phyloP scores from a whole-genome alignment of 2,797 vertebrate genomes.

The Silurus lanzhouensis region DNA sequence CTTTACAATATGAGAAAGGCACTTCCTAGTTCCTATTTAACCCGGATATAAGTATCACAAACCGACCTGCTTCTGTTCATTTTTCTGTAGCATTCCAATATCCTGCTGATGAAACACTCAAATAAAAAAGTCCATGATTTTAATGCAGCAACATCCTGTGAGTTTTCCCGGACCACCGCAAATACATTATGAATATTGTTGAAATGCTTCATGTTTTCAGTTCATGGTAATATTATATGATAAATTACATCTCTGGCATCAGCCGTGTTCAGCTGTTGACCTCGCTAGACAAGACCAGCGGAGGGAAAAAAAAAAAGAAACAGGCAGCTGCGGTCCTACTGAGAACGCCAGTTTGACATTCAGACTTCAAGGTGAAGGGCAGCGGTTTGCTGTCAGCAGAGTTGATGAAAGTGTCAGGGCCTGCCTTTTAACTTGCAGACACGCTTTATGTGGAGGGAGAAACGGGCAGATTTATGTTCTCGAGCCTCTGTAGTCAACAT shows the following conservation, averaged over 20 bases:
- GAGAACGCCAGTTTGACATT: constrained; percentile 42
- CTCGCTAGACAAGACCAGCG: constrained; percentile 18
- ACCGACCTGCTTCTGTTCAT: not conserved
- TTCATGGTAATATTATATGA: not conserved
- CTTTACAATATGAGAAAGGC: not conserved
- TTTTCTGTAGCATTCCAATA: not conserved
- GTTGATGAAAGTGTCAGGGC: constrained; percentile 46
- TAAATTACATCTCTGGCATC: constrained; percentile 7
- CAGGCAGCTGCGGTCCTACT: constrained; percentile 7
- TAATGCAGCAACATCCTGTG: not conserved
- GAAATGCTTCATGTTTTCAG: not conserved
- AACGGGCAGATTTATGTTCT: constrained; percentile 16
- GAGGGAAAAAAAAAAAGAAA: not conserved
- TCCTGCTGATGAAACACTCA: not conserved
- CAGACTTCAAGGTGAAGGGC: constrained; percentile 51
- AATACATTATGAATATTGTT: not conserved
- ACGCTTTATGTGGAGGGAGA: constrained; percentile 30
- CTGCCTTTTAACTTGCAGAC: constrained; percentile 47
- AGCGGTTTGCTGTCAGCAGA: constrained; percentile 40
- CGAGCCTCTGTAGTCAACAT: constrained; percentile 12
- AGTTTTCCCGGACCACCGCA: not conserved
- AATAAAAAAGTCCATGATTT: not conserved
- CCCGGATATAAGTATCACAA: not conserved
- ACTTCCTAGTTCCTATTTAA: too few species aligned
- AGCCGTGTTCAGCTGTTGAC: not conserved